A percentile compares a stretch with the other conserved stretches of the same genome.
phyloP scores from a whole-genome alignment of 2,888 invertebrate genomes.

The Drosophila lacicola region DNA sequence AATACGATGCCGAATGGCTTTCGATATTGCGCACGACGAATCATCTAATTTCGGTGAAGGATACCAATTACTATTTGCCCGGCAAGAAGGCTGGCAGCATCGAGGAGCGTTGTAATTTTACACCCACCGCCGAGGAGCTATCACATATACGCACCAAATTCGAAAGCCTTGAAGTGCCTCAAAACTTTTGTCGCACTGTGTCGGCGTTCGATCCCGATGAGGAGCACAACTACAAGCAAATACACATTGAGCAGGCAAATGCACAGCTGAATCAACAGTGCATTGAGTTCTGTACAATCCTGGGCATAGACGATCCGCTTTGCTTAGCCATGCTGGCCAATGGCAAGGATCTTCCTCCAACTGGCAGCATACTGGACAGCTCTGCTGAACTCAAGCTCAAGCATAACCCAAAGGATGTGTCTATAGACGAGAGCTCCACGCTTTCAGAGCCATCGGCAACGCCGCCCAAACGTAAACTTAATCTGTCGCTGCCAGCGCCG shows the following conservation, averaged over 20 bases:
- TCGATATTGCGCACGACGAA: constrained; percentile 94
- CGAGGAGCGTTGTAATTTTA: constrained; percentile 86
- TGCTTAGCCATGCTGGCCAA: constrained; percentile 87
- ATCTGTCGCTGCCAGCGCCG: constrained; percentile 77
- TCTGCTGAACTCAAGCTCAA: not conserved
- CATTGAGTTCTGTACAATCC: constrained; percentile 87
- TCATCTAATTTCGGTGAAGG: constrained; percentile 92
- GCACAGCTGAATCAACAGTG: constrained; percentile 90
- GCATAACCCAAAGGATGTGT: constrained; percentile 12
- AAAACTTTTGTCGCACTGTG: constrained; percentile 92
- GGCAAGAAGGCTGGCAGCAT: constrained; percentile 87
- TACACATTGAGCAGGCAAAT: constrained; percentile 84
- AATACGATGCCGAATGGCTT: constrained; percentile 97
- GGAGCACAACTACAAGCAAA: constrained; percentile 80
- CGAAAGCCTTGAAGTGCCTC: constrained; percentile 89
- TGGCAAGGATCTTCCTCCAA: constrained; percentile 84
- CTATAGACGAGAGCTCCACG: not conserved
- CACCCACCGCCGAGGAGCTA: constrained; percentile 91
- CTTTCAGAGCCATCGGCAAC: constrained; percentile 26
- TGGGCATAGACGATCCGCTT: constrained; percentile 93
- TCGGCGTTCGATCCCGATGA: constrained; percentile 86
- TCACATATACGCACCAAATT: constrained; percentile 88
- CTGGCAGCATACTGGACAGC: constrained; percentile 64
- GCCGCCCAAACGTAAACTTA: constrained; percentile 76
- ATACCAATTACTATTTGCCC: constrained; percentile 91